phyloP scores from a whole-genome alignment of 2,113 vertebrate genomes.

The Paradoxurus hermaphroditus region DNA sequence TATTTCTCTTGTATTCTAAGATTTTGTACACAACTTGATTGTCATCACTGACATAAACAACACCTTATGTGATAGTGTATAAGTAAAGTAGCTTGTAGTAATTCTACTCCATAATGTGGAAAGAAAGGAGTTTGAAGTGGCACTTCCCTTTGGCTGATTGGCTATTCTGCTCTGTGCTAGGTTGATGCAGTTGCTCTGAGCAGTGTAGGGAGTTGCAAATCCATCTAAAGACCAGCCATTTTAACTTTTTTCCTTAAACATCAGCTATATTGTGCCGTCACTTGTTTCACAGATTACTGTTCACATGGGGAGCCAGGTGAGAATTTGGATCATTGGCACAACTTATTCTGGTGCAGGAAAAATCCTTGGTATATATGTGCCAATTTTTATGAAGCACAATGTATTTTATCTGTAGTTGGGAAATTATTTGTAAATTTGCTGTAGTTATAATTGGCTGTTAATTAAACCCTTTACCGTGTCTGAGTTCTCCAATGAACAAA shows the following conservation, averaged over 20 bases:
- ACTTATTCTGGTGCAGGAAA: not conserved
- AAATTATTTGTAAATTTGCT: not conserved
- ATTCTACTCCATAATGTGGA: not conserved
- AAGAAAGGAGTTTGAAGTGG: not conserved
- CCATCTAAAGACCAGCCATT: not conserved
- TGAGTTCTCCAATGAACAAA: not conserved
- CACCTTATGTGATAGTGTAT: not conserved
- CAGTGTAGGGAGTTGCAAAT: not conserved
- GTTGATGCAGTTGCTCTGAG: not conserved
- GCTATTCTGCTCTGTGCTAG: not conserved
- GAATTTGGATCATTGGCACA: not conserved
- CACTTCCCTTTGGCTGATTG: not conserved
- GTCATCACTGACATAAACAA: not conserved
- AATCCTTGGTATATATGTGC: not conserved
- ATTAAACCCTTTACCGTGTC: not conserved
- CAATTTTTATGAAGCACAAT: not conserved
- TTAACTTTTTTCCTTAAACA: not conserved
- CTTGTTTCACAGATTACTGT: not conserved
- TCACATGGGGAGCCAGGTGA: not conserved
- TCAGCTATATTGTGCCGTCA: not conserved
- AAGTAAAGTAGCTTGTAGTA: not conserved
- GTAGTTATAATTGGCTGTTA: not conserved
- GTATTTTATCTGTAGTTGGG: not conserved
- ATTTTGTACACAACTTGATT: constrained; percentile 9
- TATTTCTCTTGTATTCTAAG: not conserved